phyloP scores from a whole-genome alignment of 2,113 vertebrate genomes.

The Pachyramphus minor region DNA sequence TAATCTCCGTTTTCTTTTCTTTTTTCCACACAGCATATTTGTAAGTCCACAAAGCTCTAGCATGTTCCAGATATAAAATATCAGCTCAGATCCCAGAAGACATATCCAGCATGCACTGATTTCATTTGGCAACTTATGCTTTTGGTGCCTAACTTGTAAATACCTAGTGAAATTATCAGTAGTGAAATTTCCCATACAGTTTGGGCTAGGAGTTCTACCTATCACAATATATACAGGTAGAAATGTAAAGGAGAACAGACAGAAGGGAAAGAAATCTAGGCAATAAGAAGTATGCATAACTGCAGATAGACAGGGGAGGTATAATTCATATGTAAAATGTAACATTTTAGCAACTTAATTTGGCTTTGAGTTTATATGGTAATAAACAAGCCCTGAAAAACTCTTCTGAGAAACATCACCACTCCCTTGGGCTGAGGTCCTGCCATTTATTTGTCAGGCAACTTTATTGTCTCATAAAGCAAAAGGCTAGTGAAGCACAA shows the following conservation, averaged over 20 bases:
- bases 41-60: background rate
- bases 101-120: background rate
- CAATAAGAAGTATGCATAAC: background rate
- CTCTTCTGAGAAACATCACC: slow-evolving; percentile 52
- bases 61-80: background rate
- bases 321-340: slow-evolving; percentile 70
- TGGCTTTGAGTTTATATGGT: slow-evolving; percentile 56
- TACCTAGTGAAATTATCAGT: background rate
- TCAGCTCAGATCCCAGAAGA: background rate
- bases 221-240: background rate
- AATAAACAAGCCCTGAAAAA: slow-evolving; percentile 57
- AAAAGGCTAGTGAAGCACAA: slow-evolving; percentile 59
- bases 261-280: background rate
- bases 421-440: slow-evolving; percentile 51
- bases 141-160: background rate
- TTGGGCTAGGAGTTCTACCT: background rate
- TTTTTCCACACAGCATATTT: background rate
- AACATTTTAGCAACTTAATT: slow-evolving; percentile 67
- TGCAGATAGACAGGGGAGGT: background rate
- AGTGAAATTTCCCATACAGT: background rate
- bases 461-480: slow-evolving; percentile 73
- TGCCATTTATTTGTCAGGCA: slow-evolving; percentile 69
- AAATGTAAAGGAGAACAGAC: background rate
- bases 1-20: background rate
- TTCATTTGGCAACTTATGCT: background rate